Conservation (phyloP, 2,113 vertebrate genomes). For the Uria lomvia region DNA sequence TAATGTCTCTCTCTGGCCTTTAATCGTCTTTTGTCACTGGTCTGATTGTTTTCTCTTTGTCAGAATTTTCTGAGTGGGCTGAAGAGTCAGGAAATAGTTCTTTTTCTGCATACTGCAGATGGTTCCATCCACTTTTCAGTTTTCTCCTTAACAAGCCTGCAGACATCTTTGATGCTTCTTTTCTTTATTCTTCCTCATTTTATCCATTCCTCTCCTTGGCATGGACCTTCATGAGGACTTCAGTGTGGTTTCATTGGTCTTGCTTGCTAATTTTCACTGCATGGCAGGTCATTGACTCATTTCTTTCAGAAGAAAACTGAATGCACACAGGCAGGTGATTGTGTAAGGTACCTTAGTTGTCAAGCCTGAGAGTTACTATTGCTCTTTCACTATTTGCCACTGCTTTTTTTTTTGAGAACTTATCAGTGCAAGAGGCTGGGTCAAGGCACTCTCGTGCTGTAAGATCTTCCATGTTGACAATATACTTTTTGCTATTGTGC, state of each 20-base stretch:
- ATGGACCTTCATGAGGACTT: not conserved
- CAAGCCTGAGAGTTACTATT: not conserved
- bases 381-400: not conserved
- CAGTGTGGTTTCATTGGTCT: not conserved
- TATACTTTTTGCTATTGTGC: not conserved
- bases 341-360: not conserved
- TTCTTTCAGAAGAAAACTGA: not conserved
- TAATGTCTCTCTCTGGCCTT: not conserved
- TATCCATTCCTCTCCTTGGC: not conserved
- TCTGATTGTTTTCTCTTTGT: not conserved
- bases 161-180: not conserved
- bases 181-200: not conserved
- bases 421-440: not conserved
- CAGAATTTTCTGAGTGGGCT: not conserved
- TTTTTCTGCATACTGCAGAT: not conserved
- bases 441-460: not conserved
- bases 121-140: not conserved
- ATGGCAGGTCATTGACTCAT: not conserved
- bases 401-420: not conserved
- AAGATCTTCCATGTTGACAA: not conserved
- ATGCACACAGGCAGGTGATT: accelerated
- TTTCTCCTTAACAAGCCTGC: not conserved
- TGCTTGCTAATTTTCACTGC: not conserved
- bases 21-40: not conserved
- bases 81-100: not conserved